These are phyloP conservation scores for Drosophila elegans DNA, from an alignment of 1,140 invertebrate species.

Conservation along the genomic window DNA sequence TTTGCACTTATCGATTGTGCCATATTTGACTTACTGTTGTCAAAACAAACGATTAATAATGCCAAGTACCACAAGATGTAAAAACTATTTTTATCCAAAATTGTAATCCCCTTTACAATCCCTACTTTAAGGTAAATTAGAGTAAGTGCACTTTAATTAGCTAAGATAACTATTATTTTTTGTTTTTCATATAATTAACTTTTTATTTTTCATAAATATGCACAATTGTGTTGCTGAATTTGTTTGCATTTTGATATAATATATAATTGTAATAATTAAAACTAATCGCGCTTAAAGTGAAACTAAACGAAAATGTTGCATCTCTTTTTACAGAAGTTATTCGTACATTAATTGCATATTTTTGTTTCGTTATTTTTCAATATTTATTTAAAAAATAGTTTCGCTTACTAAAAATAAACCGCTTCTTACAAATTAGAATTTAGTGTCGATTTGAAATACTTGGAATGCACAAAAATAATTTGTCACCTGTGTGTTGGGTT, in stretches of 20 bases:
- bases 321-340: slow-evolving; percentile 59
- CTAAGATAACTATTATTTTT: neutral
- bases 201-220: slow-evolving; percentile 76
- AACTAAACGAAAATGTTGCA: slow-evolving; percentile 63
- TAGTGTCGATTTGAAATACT: slow-evolving; percentile 64
- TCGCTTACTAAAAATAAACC: slow-evolving; percentile 52
- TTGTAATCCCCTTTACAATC: too few species aligned
- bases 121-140: too few species aligned
- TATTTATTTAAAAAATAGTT: slow-evolving; percentile 41
- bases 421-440: slow-evolving; percentile 40
- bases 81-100: too few species aligned
- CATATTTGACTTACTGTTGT: too few species aligned
- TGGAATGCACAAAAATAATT: slow-evolving; percentile 79
- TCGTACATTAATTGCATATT: slow-evolving; percentile 35
- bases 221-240: slow-evolving; percentile 63
- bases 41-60: too few species aligned
- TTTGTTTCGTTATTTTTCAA: slow-evolving; percentile 22
- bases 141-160: too few species aligned
- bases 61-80: too few species aligned
- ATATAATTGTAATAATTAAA: slow-evolving; percentile 56
- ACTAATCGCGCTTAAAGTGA: slow-evolving; percentile 61
- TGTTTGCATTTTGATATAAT: slow-evolving; percentile 49
- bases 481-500: slow-evolving; percentile 43
- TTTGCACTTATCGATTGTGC: too few species aligned
- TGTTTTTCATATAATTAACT: slow-evolving; percentile 65